Base-by-base conservation (phyloP, 2,888 invertebrate species). In the Resseliella maxima region DNA sequence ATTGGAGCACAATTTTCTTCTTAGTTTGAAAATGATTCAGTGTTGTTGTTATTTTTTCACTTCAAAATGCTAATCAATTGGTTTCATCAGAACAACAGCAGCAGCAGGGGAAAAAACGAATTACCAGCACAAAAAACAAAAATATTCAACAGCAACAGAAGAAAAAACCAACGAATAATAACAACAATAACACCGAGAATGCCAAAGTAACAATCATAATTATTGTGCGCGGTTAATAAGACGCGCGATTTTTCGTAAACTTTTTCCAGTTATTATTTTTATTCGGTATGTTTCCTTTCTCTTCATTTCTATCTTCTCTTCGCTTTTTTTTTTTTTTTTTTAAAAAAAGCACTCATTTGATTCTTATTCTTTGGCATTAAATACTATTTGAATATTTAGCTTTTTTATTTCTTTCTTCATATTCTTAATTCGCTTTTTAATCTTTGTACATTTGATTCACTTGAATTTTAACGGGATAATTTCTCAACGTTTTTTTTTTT, bases 401-500 rank as follows among this genome's bases (percentile, higher is more conserved):
- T 59, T 59, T 24, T 59, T 24, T 3, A 2, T 24, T 24, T 24
- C 24, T 18, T 50, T 3, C 21, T 18, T 50, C n/a, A n/a, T n/a
- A n/a, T n/a, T n/a, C 41, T 41, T 41, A 41, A 5, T 50, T 50
- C 15, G 50, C 50, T 50, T 50, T 21, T 50, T 41, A 15, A 50
- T 50, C 18, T 59, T 59, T n/a, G 59, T 59, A 59, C n/a, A 59
- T 59, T 59, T 59, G 59, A n/a, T 59, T 59, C 24, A 59, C 24
- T 59, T 59, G 59, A 59, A 24, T 59, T n/a, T 59, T 59, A 59
- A 59, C 59, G 59, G 59, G 59, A 59, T 59, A 24, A 24, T 59
- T 18, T 2, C 5, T 6, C 5, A 2, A 18, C 5, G 10, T 50
- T 50, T 50, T 8, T 50, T 50, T 50, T 50, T 50, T 8, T 50